Evolutionary conservation across 2,888 invertebrate genomes (phyloP).

Genomic region (Noctua janthina): DNA sequence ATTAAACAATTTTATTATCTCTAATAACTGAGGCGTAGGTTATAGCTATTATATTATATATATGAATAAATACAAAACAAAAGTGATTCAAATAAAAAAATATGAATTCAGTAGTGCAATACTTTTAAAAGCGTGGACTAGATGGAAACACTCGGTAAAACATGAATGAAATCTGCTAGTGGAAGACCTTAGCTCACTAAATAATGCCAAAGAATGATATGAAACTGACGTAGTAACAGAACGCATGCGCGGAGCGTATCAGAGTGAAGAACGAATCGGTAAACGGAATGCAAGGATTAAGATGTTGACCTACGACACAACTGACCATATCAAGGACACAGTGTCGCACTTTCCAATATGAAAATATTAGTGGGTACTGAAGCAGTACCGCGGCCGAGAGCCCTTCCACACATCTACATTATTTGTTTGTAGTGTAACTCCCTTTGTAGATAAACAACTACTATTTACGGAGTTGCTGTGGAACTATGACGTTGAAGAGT

Average conservation of each 20-base stretch:
- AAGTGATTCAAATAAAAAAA: slow-evolving; percentile 68
- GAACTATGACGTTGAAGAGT: slow-evolving; percentile 73
- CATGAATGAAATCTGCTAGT: slow-evolving; percentile 71
- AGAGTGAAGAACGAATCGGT: slow-evolving; percentile 77
- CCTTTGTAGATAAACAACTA: slow-evolving; percentile 81
- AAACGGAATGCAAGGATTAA: slow-evolving; percentile 80
- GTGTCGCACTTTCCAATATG: slow-evolving; percentile 66
- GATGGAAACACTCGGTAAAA: slow-evolving; percentile 61
- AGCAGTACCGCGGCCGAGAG: slow-evolving; percentile 41
- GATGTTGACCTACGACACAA: slow-evolving; percentile 75
- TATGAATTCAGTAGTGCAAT: slow-evolving; percentile 82
- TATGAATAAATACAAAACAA: slow-evolving; percentile 64
- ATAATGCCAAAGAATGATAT: slow-evolving; percentile 89
- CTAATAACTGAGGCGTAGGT: slow-evolving; percentile 72
- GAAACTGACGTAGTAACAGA: slow-evolving; percentile 78
- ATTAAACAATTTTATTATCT: slow-evolving; percentile 67
- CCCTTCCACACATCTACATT: slow-evolving; percentile 77
- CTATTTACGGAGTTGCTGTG: slow-evolving; percentile 82
- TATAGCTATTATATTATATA: slow-evolving; percentile 69
- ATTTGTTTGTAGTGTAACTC: slow-evolving; percentile 79
- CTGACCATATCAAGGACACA: slow-evolving; percentile 70
- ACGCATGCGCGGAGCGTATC: slow-evolving; percentile 78
- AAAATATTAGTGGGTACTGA: slow-evolving; percentile 53
- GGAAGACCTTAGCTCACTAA: slow-evolving; percentile 87
- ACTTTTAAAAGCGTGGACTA: slow-evolving; percentile 75